Conservation (phyloP, 2,888 invertebrate species). For the Trichogramma evanescens region DNA sequence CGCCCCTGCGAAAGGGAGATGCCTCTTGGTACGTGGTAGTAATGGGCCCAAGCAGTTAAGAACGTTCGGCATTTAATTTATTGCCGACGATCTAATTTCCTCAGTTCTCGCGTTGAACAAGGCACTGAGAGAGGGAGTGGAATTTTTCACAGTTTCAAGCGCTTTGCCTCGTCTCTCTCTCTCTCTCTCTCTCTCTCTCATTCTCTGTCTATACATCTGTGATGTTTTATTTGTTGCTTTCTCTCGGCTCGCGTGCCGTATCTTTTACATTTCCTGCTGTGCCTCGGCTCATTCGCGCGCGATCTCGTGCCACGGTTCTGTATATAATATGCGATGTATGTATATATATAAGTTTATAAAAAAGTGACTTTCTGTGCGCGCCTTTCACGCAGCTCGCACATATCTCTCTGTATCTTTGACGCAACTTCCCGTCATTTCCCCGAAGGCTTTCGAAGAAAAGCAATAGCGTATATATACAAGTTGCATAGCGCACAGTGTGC, state of each 20-base stretch:
- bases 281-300: background rate
- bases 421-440: conserved; percentile 7
- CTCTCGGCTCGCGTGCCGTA: background rate
- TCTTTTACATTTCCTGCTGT: background rate
- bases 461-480: conserved; percentile 2
- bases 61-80: conserved; percentile 34
- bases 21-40: background rate
- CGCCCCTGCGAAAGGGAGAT: conserved; percentile 17
- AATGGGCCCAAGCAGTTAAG: conserved; percentile 11
- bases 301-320: too few relatives aligned
- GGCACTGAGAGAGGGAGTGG: conserved; percentile 16
- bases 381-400: too few relatives aligned
- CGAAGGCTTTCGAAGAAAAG: conserved; percentile 4
- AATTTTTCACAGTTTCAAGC: background rate
- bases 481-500: background rate
- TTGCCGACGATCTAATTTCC: conserved; percentile 31
- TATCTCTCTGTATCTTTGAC: background rate
- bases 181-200: conserved; percentile 1
- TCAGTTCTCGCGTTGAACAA: conserved; percentile 3
- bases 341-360: too few relatives aligned
- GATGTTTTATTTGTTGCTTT: background rate
- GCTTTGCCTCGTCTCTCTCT: background rate
- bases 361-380: too few relatives aligned
- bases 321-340: too few relatives aligned
- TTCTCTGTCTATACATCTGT: background rate